Evolutionary conservation across 2,113 vertebrate species (phyloP), one percentile per base, ranked within the genome.

Genomic region (Paratilapia polleni): DNA sequence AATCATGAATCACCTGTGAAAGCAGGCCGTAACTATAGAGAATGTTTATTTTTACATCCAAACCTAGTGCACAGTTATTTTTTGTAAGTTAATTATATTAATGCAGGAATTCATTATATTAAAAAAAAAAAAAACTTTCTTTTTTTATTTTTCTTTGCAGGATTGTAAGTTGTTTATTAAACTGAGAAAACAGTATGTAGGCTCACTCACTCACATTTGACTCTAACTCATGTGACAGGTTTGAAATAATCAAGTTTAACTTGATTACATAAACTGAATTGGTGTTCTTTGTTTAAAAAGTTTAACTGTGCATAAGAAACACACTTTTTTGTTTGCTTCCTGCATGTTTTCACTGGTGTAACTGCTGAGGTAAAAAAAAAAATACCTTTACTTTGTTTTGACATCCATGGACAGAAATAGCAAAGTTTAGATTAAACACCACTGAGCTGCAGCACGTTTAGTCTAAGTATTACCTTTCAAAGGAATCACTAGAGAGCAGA

Each of bases 381-480:
- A 52, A 73, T 3, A 26, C 24, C 17, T 52, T 0, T 1, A 28
- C 28, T 49, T 70, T 12, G 36, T 10, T 64, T 85, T 87, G 61
- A 83, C 56, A 43, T 76, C 36, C 19, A 49, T 36, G 66, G 58
- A 36, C 76, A 81, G 31, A 10, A 84, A 82, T 14, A 76, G 54
- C 41, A 52, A 31, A 70, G 36, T 89, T 86, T 66, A 43, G 76
- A 9, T 75, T 24, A n/a, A 82, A 85, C 60, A 28, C 2, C 64
- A 60, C 58, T 84, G 79, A 80, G 10, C 26, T 49, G 47, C 73
- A 81, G 80, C 85, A 78, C 11, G 63, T 88, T 88, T 76, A 56
- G 58, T 84, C 84, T 3, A 10, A 74, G 26, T 17, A 1, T 68
- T 54, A 36, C 19, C 60, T n/a, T 80, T 68, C 77, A 9, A 81